Evolutionary conservation across 2,797 vertebrate genomes (phyloP).

Genomic region (Centroberyx gerrardi): DNA sequence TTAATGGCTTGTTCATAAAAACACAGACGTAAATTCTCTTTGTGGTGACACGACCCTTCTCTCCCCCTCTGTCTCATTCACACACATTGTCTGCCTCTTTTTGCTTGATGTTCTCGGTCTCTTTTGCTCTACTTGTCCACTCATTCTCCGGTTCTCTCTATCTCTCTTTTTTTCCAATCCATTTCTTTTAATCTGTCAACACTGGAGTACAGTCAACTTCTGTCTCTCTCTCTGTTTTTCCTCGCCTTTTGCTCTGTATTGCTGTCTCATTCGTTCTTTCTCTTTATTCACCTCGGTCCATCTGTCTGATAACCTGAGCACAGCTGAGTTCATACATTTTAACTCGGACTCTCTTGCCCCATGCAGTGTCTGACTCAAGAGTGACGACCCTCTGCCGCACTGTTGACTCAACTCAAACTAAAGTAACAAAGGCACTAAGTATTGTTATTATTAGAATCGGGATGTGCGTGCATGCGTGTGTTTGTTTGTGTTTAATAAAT

Average conservation of each 20-base stretch:
- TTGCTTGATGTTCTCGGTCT: background rate
- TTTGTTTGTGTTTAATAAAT: too few relatives aligned
- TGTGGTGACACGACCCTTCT: conserved; percentile 30
- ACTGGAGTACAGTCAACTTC: conserved; percentile 2
- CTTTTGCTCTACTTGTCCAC: background rate
- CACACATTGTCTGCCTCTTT: background rate
- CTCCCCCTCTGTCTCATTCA: conserved; percentile 14
- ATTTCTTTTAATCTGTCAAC: conserved; percentile 16
- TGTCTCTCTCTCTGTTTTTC: background rate
- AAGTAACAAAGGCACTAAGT: conserved; percentile 27
- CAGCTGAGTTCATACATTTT: conserved; percentile 34
- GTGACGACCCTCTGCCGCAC: conserved; percentile 1
- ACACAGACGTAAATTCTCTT: conserved; percentile 58
- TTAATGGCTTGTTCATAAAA: conserved; percentile 75
- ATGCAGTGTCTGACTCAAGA: conserved; percentile 25
- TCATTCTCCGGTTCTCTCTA: background rate
- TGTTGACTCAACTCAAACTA: conserved; percentile 20
- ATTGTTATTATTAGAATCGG: conserved; percentile 1
- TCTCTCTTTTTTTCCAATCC: background rate
- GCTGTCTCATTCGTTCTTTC: background rate
- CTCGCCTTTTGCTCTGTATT: conserved; percentile 1
- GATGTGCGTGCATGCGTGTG: background rate
- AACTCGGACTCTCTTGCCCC: conserved; percentile 25
- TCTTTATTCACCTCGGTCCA: conserved; percentile 30
- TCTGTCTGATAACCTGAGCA: conserved; percentile 27